phyloP scores from a whole-genome alignment of 2,113 vertebrate species.

The Calcarius ornatus region DNA sequence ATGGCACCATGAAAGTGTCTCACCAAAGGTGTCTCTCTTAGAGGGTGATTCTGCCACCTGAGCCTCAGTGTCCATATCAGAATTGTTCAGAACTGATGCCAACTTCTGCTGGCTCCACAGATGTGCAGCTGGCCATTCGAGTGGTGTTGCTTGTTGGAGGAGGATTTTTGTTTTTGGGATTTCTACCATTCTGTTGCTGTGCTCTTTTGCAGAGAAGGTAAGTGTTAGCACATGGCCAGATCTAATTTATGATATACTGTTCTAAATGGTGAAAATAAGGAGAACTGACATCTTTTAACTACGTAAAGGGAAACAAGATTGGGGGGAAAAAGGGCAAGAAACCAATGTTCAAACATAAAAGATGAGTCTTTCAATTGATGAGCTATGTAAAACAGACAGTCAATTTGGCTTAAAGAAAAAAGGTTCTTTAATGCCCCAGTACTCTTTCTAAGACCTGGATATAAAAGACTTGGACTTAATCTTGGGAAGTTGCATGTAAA shows the following conservation, averaged over 20 bases:
- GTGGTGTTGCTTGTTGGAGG: neutral
- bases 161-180: conserved; percentile 31
- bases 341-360: neutral
- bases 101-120: conserved; percentile 52
- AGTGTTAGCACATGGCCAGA: neutral
- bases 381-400: neutral
- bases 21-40: neutral
- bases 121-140: conserved; percentile 28
- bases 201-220: conserved; percentile 51
- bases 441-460: neutral
- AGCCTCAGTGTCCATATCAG: neutral
- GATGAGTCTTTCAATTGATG: neutral
- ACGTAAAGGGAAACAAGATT: neutral
- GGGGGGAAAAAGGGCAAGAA: neutral
- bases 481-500: neutral
- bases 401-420: neutral
- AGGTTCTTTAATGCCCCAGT: neutral
- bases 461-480: neutral
- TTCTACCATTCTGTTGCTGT: conserved; percentile 49
- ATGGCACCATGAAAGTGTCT: no score
- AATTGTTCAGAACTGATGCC: neutral
- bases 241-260: neutral
- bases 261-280: neutral
- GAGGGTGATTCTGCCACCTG: neutral
- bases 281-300: neutral